Conservation (phyloP, 2,888 invertebrate genomes). For the Bhutanitis thaidina region DNA sequence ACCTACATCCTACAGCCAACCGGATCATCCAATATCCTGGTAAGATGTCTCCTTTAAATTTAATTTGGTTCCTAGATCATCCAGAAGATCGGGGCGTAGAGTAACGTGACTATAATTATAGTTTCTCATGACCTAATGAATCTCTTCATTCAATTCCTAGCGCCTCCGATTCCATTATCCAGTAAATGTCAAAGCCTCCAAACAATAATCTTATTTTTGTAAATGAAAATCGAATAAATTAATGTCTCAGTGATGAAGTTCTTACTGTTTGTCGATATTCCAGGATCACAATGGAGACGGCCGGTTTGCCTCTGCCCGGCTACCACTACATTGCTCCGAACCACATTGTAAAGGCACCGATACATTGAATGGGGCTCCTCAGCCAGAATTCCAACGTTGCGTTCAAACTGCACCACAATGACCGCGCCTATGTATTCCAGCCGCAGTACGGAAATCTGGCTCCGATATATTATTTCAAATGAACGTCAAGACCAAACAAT, state of each 20-base stretch:
- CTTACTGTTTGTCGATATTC: slow-evolving; percentile 45
- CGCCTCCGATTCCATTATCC: slow-evolving; percentile 14
- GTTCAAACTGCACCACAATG: slow-evolving; percentile 42
- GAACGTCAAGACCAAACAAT: slow-evolving; percentile 53
- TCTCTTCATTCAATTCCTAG: slow-evolving; percentile 1
- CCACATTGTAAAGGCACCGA: slow-evolving; percentile 95
- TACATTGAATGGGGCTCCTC: slow-evolving; percentile 84
- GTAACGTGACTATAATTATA: background rate
- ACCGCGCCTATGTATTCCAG: slow-evolving; percentile 38
- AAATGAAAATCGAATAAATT: background rate
- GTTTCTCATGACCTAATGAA: slow-evolving; percentile 2
- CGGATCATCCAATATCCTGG: slow-evolving; percentile 75
- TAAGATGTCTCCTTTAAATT: slow-evolving; percentile 75
- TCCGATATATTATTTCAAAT: slow-evolving; percentile 67
- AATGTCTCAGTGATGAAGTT: background rate
- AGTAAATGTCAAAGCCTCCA: background rate
- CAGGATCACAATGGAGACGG: slow-evolving; percentile 98
- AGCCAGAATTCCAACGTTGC: slow-evolving; percentile 52
- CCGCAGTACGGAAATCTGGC: slow-evolving; percentile 62
- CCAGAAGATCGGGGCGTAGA: slow-evolving; percentile 33
- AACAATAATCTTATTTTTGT: background rate
- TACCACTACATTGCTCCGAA: slow-evolving; percentile 96
- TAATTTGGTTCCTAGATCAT: slow-evolving; percentile 65
- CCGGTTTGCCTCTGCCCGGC: slow-evolving; percentile 93
- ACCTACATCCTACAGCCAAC: slow-evolving; percentile 75